Conservation (phyloP, 1,140 invertebrate genomes). For the Pachypsylla venusta region DNA sequence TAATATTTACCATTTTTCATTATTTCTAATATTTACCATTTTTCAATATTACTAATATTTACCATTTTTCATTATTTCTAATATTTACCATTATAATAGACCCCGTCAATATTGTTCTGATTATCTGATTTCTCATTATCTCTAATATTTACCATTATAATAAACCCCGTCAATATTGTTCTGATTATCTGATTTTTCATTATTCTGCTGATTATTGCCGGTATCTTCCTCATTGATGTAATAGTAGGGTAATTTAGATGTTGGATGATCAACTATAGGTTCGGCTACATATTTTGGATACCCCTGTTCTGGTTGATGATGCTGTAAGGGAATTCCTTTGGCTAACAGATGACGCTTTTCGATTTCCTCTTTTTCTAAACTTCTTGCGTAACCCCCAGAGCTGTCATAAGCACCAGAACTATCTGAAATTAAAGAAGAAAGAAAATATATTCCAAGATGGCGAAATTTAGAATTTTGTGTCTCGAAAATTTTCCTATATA, state of each 20-base stretch:
- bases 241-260: background rate
- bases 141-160: background rate
- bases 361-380: background rate
- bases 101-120: background rate
- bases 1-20: too few relatives aligned
- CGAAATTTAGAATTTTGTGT: background rate
- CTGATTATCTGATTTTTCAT: background rate
- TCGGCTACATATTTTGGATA: conserved; percentile 1
- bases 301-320: background rate
- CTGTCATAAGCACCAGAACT: background rate
- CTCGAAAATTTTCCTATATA: background rate
- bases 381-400: background rate
- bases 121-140: background rate
- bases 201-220: background rate
- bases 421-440: too few relatives aligned
- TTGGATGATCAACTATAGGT: background rate
- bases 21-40: too few relatives aligned
- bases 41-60: too few relatives aligned
- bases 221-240: conserved; percentile 1
- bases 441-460: background rate
- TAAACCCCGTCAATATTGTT: background rate
- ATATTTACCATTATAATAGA: background rate
- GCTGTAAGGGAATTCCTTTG: background rate
- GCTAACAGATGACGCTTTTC: background rate
- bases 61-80: background rate